These are phyloP conservation scores for Diplolepis rosae DNA, from an alignment of 2,888 invertebrate genomes.

Conservation along the genomic window DNA sequence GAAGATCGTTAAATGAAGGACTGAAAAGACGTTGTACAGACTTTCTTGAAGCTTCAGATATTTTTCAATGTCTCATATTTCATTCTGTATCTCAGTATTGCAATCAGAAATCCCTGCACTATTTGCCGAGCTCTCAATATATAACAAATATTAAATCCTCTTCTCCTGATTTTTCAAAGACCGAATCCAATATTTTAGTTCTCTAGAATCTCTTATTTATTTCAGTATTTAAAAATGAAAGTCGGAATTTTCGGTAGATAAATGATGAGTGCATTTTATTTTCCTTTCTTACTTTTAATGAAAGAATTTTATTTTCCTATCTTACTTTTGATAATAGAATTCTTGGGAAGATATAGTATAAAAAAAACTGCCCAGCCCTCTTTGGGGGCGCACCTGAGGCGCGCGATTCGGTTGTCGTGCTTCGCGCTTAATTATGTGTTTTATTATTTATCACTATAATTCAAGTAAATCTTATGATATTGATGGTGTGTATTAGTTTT, in stretches of 20 bases:
- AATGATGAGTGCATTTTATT: too few species aligned
- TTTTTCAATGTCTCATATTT: not conserved
- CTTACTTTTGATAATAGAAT: too few species aligned
- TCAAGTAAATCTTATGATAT: too few species aligned
- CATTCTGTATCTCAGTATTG: not conserved
- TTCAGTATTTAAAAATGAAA: not conserved
- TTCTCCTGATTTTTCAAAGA: not conserved
- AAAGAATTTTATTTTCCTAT: too few species aligned
- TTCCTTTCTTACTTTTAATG: too few species aligned
- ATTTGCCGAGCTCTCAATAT: not conserved
- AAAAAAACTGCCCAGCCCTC: too few species aligned
- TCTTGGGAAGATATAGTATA: too few species aligned
- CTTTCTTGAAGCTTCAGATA: not conserved
- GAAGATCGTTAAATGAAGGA: not conserved
- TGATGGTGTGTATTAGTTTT: too few species aligned
- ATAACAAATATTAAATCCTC: not conserved
- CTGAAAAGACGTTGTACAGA: not conserved
- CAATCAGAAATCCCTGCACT: not conserved
- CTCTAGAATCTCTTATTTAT: constrained; percentile 1
- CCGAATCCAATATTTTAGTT: not conserved
- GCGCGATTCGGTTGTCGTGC: too few species aligned
- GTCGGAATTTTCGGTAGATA: not conserved
- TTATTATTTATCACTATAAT: too few species aligned
- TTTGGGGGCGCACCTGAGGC: too few species aligned
- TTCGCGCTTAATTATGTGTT: too few species aligned